Evolutionary conservation across 1,140 invertebrate species (phyloP).

Genomic region (Meloidogyne exigua): DNA sequence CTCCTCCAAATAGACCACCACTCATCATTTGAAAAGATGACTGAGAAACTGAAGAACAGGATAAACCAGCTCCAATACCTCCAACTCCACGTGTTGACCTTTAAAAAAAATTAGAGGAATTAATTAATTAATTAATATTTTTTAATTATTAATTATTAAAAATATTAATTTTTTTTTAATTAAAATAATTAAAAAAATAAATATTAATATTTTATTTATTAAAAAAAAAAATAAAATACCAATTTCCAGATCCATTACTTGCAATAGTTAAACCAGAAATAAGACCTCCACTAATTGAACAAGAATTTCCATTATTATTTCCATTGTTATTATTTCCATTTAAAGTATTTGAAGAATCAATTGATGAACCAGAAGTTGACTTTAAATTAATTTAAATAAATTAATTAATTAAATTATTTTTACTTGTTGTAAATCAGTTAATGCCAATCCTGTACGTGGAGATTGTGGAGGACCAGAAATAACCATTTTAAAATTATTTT

Average conservation of each 20-base stretch:
- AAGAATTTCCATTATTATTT: constrained; percentile 14
- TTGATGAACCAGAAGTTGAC: constrained; percentile 12
- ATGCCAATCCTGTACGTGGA: constrained; percentile 54
- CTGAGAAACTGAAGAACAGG: constrained; percentile 6
- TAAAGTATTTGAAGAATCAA: background rate
- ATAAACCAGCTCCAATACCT: constrained; percentile 53
- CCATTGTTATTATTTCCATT: constrained; percentile 28
- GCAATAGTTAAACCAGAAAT: constrained; percentile 39
- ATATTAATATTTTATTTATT: background rate
- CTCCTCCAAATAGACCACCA: constrained; percentile 24
- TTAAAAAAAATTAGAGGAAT: too few species aligned
- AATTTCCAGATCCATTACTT: constrained; percentile 31
- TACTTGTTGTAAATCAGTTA: constrained; percentile 48
- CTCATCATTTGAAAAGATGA: background rate
- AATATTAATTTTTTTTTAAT: too few species aligned
- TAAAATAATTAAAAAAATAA: background rate
- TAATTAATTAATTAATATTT: background rate
- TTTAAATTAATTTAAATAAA: background rate
- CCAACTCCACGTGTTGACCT: constrained; percentile 55
- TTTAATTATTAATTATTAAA: background rate
- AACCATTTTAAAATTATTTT: constrained; percentile 11
- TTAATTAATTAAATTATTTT: background rate
- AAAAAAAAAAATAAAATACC: background rate
- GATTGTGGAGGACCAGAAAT: constrained; percentile 47
- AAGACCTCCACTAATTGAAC: constrained; percentile 53